Evolutionary conservation across 2,113 vertebrate genomes (phyloP).

Genomic region (Gallinago paraguaiae): DNA sequence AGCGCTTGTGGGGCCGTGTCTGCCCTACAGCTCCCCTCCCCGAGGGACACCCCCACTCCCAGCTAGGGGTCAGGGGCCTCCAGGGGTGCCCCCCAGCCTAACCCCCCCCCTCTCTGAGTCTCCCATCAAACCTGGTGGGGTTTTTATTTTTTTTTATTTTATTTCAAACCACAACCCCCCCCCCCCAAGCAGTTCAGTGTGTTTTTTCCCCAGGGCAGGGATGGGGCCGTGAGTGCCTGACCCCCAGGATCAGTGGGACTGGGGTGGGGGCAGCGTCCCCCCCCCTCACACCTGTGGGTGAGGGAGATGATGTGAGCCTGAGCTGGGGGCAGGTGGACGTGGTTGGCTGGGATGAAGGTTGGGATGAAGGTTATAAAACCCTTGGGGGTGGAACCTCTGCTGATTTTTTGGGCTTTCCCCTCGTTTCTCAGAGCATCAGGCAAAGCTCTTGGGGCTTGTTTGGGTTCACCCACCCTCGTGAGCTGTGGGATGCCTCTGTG

Average conservation of each 20-base stretch:
- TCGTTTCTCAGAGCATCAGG: rapidly evolving
- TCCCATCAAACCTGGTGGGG: rapidly evolving
- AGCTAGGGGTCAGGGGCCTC: neutral
- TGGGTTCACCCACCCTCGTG: rapidly evolving
- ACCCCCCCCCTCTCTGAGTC: rapidly evolving
- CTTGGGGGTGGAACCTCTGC: rapidly evolving
- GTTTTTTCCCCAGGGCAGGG: too few species aligned
- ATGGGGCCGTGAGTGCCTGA: rapidly evolving
- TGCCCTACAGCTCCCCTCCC: neutral
- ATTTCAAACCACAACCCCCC: too few species aligned
- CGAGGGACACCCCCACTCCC: neutral
- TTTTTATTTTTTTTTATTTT: neutral
- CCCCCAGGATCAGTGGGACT: rapidly evolving
- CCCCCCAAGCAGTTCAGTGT: rapidly evolving
- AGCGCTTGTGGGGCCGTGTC: rapidly evolving
- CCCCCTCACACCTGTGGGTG: neutral
- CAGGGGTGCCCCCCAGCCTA: neutral
- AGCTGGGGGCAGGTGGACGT: rapidly evolving
- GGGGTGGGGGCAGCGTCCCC: neutral
- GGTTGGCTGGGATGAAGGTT: neutral
- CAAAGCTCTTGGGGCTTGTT: rapidly evolving
- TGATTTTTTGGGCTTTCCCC: rapidly evolving
- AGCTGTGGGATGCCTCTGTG: rapidly evolving
- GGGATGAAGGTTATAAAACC: neutral
- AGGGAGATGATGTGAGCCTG: neutral